These are phyloP conservation scores for Drosophila biarmipes DNA, from an alignment of 1,140 invertebrate genomes.

Conservation along the genomic window DNA sequence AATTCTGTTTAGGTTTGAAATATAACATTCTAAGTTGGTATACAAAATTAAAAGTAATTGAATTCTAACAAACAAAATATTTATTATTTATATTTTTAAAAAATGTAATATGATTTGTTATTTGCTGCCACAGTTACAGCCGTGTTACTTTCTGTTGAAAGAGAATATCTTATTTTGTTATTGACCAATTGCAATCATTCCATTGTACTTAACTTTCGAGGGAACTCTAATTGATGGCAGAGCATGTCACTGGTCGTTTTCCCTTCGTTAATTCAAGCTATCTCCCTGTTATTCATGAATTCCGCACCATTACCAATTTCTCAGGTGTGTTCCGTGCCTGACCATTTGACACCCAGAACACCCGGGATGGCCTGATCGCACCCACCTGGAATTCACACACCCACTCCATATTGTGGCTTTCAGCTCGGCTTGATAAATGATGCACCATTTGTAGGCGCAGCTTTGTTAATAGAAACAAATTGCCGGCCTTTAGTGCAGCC, in stretches of 20 bases:
- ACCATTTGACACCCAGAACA: conserved; percentile 35
- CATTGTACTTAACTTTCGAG: not conserved
- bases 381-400: conserved; percentile 9
- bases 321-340: conserved; percentile 60
- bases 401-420: conserved; percentile 31
- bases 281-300: conserved; percentile 41
- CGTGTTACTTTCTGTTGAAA: too few relatives aligned
- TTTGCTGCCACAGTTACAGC: too few relatives aligned
- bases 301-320: conserved; percentile 68
- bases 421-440: conserved; percentile 70
- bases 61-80: too few relatives aligned
- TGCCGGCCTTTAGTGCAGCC: conserved; percentile 54
- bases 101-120: too few relatives aligned
- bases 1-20: too few relatives aligned
- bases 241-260: conserved; percentile 22
- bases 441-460: conserved; percentile 77
- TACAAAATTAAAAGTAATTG: too few relatives aligned
- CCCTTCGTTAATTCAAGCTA: conserved; percentile 7
- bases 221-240: conserved; percentile 17
- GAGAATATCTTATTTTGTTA: too few relatives aligned
- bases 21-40: too few relatives aligned
- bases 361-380: conserved; percentile 1
- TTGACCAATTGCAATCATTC: not conserved
- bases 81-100: too few relatives aligned
- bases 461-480: conserved; percentile 82